Evolutionary conservation across 2,888 invertebrate genomes (phyloP), one percentile per base, ranked within the genome.

Genomic region (Tineola bisselliella): DNA sequence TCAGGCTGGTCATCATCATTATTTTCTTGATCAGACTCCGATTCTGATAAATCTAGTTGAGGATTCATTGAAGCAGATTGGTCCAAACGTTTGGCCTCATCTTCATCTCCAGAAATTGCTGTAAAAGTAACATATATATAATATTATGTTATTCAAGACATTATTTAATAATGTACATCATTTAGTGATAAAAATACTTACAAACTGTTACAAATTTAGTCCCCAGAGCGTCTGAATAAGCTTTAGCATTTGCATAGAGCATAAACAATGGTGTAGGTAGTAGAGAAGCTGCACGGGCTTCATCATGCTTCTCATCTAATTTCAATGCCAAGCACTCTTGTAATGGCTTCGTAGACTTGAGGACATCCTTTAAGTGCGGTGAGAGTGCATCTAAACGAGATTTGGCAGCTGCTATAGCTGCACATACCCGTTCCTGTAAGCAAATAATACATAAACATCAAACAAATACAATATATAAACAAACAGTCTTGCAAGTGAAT

Each of bases 251-350:
- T 61, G 94, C 92, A 81, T 94, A 97, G 5, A 97, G 88, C 65
- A 97, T 89, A 78, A 96, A 98, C 15, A 98, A 84, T 0, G 96
- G 92, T 43, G 92, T 89, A 0, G 97, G 94, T 44, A 98, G 84
- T 62, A 94, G 88, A 56, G 91, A 88, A 1, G 94, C 93, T 63
- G 91, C 88, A 69, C 91, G 90, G 66, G 94, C 91, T 70, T 96
- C 92, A 69, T 92, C 91, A 72, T 93, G 89, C 64, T 93, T 91
- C 69, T 93, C 92, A 74, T 95, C 94, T 62, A 94, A 88, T 3
- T 93, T 90, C 67, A 96, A 88, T 31, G 94, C 93, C 59, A 98
- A 87, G 68, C 95, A 93, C 69, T 96, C 94, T 81, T 97, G 96
- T 15, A 98, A 84, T 0, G 97, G 97, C 74, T 94, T 93, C 0